Evolutionary conservation across 2,888 invertebrate genomes (phyloP).

Genomic region (Volucella bombylans): DNA sequence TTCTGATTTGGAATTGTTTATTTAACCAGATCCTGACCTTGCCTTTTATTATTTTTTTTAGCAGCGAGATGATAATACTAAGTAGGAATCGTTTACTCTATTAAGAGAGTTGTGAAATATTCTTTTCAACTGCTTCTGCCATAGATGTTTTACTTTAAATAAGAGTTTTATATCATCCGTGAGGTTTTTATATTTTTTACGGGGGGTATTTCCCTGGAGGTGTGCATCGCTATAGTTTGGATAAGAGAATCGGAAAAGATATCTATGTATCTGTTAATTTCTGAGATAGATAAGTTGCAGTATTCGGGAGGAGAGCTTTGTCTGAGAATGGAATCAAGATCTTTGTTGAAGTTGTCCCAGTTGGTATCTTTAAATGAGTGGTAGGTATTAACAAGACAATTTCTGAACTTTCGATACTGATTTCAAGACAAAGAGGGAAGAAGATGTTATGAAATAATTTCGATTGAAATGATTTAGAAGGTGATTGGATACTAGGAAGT

Average conservation of each 20-base stretch:
- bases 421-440: background rate
- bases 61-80: background rate
- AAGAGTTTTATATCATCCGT: background rate
- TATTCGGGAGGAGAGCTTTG: background rate
- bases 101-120: too few relatives aligned
- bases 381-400: background rate
- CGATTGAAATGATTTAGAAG: background rate
- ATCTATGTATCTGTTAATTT: too few relatives aligned
- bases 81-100: background rate
- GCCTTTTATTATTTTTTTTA: constrained; percentile 5
- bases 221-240: background rate
- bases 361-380: background rate
- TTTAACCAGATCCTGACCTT: background rate
- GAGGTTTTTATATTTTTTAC: constrained; percentile 5
- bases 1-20: background rate
- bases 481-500: constrained; percentile 5
- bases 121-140: background rate
- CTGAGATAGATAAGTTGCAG: background rate
- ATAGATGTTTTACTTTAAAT: constrained; percentile 4
- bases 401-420: background rate
- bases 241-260: too few relatives aligned
- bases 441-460: background rate
- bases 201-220: background rate
- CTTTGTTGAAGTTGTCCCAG: background rate
- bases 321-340: background rate